Conservation (phyloP, 2,888 invertebrate genomes). For the Apamea epomidion region DNA sequence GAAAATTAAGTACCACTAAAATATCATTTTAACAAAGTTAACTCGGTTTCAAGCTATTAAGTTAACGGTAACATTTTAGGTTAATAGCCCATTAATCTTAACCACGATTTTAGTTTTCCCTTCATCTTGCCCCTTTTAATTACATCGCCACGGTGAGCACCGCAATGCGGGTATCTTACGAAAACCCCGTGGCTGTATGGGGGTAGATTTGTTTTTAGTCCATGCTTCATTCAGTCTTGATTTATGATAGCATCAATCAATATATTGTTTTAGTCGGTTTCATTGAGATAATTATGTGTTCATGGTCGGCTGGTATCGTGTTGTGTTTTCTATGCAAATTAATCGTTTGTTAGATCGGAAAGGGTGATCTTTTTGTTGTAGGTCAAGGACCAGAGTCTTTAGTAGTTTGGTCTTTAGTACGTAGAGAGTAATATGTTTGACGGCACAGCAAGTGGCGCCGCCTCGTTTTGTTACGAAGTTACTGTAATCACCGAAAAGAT, state of each 20-base stretch:
- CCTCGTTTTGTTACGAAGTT: not conserved
- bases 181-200: conserved; percentile 34
- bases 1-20: conserved; percentile 41
- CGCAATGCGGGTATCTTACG: conserved; percentile 61
- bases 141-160: conserved; percentile 32
- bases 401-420: not conserved
- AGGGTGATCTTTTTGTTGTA: not conserved
- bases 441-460: too few species aligned
- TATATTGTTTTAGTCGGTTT: conserved; percentile 49
- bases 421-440: not conserved
- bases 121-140: conserved; percentile 48
- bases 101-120: conserved; percentile 51
- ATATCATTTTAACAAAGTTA: conserved; percentile 48
- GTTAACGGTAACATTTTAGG: conserved; percentile 39
- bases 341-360: conserved; percentile 12
- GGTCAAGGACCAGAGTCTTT: not conserved
- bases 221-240: conserved; percentile 16
- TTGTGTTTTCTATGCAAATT: conserved; percentile 17
- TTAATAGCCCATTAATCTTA: conserved; percentile 56
- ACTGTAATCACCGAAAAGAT: not conserved
- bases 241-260: conserved; percentile 54
- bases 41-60: conserved; percentile 46
- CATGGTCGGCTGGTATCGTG: conserved; percentile 3
- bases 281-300: conserved; percentile 34
- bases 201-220: conserved; percentile 18